Evolutionary conservation across 2,113 vertebrate genomes (phyloP).

Genomic region (Prochilodus magdalenae): DNA sequence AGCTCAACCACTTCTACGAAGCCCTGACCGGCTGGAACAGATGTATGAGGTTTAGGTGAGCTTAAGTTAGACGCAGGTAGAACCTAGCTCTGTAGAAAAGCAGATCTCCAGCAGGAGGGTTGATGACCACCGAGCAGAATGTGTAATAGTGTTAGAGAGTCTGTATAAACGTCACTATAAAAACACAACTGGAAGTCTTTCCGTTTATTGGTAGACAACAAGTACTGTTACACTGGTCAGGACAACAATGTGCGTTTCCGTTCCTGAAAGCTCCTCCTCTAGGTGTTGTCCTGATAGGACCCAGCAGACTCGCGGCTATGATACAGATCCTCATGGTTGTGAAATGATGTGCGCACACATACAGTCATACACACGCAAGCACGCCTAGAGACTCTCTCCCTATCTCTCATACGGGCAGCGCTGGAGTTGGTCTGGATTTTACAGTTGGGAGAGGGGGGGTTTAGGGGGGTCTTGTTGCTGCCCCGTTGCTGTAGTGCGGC

Average conservation of each 20-base stretch:
- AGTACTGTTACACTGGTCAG: constrained; percentile 62
- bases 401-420: constrained; percentile 25
- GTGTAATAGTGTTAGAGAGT: too few species aligned
- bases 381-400: constrained; percentile 20
- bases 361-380: constrained; percentile 17
- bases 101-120: too few species aligned
- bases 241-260: constrained; percentile 59
- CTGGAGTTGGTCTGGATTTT: constrained; percentile 61
- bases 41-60: too few species aligned
- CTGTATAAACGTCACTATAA: too few species aligned
- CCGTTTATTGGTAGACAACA: constrained; percentile 64
- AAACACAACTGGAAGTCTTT: constrained; percentile 9
- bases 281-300: constrained; percentile 6
- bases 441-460: constrained; percentile 82
- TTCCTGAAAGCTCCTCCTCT: constrained; percentile 45
- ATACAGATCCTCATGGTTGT: constrained; percentile 20
- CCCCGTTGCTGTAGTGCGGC: constrained; percentile 39
- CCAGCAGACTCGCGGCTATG: constrained; percentile 8
- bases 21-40: too few species aligned
- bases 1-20: too few species aligned
- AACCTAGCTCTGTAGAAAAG: too few species aligned
- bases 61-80: too few species aligned
- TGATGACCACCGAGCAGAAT: too few species aligned
- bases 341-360: constrained; percentile 16
- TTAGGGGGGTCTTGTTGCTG: constrained; percentile 68